Percentiles rank a stretch among this genome's conserved stretches.
These are phyloP conservation scores for Ailuropoda melanoleuca DNA, from an alignment of 2,113 vertebrate species.

Conservation along the genomic window DNA sequence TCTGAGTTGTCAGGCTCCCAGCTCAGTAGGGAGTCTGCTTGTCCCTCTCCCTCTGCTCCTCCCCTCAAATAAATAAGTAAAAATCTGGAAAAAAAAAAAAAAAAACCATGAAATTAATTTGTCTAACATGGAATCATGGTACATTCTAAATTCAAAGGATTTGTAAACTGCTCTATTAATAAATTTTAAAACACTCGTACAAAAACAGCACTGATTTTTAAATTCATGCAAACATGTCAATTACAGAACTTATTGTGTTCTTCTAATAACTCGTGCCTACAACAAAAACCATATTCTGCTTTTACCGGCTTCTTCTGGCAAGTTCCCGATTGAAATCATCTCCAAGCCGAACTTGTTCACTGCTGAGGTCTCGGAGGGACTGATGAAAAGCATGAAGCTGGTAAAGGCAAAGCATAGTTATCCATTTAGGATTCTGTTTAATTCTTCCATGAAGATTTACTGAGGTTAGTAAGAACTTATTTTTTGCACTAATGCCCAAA, in stretches of 20 bases:
- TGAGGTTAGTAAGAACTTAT: not conserved
- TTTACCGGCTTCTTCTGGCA: conserved; percentile 91
- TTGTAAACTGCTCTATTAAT: conserved; percentile 23
- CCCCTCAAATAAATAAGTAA: not conserved
- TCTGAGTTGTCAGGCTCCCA: not conserved
- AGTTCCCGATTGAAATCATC: conserved; percentile 92
- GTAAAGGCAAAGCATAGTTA: conserved; percentile 56
- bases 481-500: not conserved
- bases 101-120: conserved; percentile 16
- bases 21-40: not conserved
- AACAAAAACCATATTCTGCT: conserved; percentile 11
- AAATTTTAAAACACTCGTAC: conserved; percentile 13
- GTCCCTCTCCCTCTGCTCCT: not conserved
- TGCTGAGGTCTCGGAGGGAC: conserved; percentile 92
- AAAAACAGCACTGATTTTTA: conserved; percentile 22
- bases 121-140: not conserved
- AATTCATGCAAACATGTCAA: conserved; percentile 37
- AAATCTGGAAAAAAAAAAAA: not conserved
- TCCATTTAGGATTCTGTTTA: not conserved
- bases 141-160: conserved; percentile 23
- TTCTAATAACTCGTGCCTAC: not conserved
- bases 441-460: not conserved
- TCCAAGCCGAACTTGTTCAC: conserved; percentile 91
- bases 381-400: conserved; percentile 93
- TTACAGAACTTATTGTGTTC: conserved; percentile 19